These are phyloP conservation scores for Melanerpes formicivorus DNA, from an alignment of 2,113 vertebrate genomes.

Conservation along the genomic window DNA sequence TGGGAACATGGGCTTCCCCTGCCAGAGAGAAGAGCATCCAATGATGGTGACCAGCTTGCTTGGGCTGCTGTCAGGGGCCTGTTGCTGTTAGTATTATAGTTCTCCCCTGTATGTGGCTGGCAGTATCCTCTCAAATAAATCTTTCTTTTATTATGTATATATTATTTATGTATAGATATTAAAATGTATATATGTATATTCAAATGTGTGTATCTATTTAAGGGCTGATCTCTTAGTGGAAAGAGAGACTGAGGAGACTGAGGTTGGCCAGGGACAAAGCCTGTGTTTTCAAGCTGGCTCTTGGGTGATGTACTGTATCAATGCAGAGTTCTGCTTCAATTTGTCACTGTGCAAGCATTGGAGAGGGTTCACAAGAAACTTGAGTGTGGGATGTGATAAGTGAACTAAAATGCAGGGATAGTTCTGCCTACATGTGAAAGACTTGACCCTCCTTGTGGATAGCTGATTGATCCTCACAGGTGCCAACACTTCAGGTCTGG, in stretches of 20 bases:
- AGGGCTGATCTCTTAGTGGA: neutral
- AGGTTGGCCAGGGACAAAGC: neutral
- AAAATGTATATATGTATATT: neutral
- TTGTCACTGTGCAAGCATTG: neutral
- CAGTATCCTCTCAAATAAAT: neutral
- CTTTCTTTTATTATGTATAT: neutral
- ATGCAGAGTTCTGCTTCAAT: neutral
- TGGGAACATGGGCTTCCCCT: neutral
- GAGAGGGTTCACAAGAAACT: neutral
- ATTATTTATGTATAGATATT: neutral
- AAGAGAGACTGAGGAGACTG: neutral
- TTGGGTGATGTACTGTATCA: neutral
- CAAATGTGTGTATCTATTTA: neutral
- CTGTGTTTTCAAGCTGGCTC: neutral
- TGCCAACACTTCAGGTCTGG: neutral
- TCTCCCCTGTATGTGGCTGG: neutral
- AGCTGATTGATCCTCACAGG: neutral
- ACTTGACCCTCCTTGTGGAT: no score
- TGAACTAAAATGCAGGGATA: neutral
- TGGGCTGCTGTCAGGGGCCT: neutral
- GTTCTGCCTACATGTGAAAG: neutral
- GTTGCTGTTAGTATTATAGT: neutral
- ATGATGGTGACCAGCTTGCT: neutral
- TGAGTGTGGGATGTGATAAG: neutral
- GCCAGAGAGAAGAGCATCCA: accelerated